Percentiles rank a stretch among this genome's conserved stretches.
Conservation (phyloP, 2,113 vertebrate species). For the Prunella fulvescens region DNA sequence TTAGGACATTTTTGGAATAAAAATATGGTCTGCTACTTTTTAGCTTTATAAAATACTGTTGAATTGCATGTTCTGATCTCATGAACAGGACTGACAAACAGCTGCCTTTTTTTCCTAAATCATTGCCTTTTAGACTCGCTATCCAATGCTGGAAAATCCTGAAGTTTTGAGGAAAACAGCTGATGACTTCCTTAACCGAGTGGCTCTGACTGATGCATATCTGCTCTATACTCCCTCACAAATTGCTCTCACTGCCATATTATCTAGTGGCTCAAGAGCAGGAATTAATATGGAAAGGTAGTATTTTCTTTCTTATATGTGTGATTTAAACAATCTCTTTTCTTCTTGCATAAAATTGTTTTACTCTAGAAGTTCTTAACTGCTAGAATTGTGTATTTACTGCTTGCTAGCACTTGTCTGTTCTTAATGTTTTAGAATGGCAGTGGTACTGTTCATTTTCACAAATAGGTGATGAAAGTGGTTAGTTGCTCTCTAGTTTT, state of each 20-base stretch:
- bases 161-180: slow-evolving; percentile 89
- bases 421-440: neutral
- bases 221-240: slow-evolving; percentile 90
- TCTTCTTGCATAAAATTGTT: neutral
- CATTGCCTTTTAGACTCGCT: slow-evolving; percentile 83
- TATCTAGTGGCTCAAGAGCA: slow-evolving; percentile 87
- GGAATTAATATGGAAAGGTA: slow-evolving; percentile 93
- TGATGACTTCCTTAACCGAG: slow-evolving; percentile 90
- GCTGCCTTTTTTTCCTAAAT: neutral
- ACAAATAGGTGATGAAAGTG: neutral
- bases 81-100: fast-evolving
- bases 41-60: neutral
- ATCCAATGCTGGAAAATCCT: slow-evolving; percentile 87
- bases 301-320: neutral
- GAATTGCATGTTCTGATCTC: neutral
- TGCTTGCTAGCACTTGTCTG: neutral
- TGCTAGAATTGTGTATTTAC: neutral
- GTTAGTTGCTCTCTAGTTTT: neutral
- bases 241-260: slow-evolving; percentile 87
- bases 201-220: slow-evolving; percentile 85
- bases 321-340: neutral
- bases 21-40: neutral
- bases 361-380: neutral
- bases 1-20: neutral
- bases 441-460: neutral